These are phyloP conservation scores for Chunga burmeisteri DNA, from an alignment of 2,113 vertebrate genomes.

Conservation along the genomic window DNA sequence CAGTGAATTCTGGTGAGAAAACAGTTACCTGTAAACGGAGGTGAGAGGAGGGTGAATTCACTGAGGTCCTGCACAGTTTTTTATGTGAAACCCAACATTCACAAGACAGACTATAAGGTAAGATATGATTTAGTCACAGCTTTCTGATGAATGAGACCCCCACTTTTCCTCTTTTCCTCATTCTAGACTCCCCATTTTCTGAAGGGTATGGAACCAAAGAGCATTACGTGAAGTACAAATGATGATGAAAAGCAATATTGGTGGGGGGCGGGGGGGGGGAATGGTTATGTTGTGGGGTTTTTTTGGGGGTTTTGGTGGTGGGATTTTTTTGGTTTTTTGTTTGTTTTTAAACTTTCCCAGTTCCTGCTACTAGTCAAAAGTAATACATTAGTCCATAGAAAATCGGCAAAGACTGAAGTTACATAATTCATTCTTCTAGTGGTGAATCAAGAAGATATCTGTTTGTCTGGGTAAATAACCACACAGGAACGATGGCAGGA, in stretches of 20 bases:
- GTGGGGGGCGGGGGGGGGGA: no score
- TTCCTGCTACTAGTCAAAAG: not conserved
- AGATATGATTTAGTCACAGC: conserved; percentile 18
- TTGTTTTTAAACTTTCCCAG: not conserved
- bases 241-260: not conserved
- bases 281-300: no score
- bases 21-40: conserved; percentile 13
- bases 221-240: not conserved
- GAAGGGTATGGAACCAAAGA: not conserved
- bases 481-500: conserved; percentile 46
- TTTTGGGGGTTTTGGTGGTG: not conserved
- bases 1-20: not conserved
- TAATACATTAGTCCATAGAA: not conserved
- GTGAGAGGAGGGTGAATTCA: conserved; percentile 32
- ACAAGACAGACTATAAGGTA: conserved; percentile 18
- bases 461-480: not conserved
- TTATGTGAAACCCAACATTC: conserved; percentile 37
- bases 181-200: not conserved
- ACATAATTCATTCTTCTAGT: conserved; percentile 57
- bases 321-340: not conserved
- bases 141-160: not conserved
- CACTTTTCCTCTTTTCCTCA: not conserved
- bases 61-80: not conserved
- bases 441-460: conserved; percentile 29
- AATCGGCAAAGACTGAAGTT: conserved; percentile 46